A percentile compares a stretch with the other conserved stretches of the same genome.
Conservation (phyloP, 2,888 invertebrate genomes). For the Coenonympha glycerion region DNA sequence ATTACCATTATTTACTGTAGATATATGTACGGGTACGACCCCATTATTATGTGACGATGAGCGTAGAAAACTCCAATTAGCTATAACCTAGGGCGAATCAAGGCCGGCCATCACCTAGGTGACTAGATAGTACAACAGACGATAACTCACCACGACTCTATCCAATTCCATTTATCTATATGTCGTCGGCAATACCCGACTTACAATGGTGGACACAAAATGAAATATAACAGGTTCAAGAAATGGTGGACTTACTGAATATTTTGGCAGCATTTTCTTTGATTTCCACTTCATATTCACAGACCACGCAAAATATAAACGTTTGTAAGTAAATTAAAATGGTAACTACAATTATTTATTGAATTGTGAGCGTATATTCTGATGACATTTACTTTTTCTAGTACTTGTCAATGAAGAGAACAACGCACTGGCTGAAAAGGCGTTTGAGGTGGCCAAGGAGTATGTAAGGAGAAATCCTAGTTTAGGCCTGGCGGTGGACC, state of each 20-base stretch:
- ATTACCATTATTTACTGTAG: background rate
- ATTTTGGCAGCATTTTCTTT: slow-evolving; percentile 37
- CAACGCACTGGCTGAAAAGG: slow-evolving; percentile 81
- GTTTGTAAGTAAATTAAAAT: slow-evolving; percentile 76
- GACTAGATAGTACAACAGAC: slow-evolving; percentile 47
- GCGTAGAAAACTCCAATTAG: slow-evolving; percentile 52
- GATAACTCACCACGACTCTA: slow-evolving; percentile 18
- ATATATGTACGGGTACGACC: slow-evolving; percentile 1
- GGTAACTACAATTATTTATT: background rate
- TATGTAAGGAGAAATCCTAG: slow-evolving; percentile 82
- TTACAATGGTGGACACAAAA: background rate
- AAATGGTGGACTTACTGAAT: slow-evolving; percentile 34
- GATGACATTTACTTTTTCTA: slow-evolving; percentile 37
- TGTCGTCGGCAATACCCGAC: background rate
- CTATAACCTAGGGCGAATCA: slow-evolving; percentile 45
- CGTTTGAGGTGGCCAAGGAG: slow-evolving; percentile 82
- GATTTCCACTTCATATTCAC: slow-evolving; percentile 45
- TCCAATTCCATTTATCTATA: background rate
- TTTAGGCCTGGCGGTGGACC: slow-evolving; percentile 79
- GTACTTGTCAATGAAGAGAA: slow-evolving; percentile 85
- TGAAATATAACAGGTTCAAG: background rate
- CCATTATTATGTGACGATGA: slow-evolving; percentile 37
- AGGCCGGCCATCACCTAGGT: slow-evolving; percentile 65
- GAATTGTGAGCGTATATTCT: background rate
- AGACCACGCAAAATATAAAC: slow-evolving; percentile 83